phyloP scores from a whole-genome alignment of 2,797 vertebrate species.

The Muraenolepis orangiensis region DNA sequence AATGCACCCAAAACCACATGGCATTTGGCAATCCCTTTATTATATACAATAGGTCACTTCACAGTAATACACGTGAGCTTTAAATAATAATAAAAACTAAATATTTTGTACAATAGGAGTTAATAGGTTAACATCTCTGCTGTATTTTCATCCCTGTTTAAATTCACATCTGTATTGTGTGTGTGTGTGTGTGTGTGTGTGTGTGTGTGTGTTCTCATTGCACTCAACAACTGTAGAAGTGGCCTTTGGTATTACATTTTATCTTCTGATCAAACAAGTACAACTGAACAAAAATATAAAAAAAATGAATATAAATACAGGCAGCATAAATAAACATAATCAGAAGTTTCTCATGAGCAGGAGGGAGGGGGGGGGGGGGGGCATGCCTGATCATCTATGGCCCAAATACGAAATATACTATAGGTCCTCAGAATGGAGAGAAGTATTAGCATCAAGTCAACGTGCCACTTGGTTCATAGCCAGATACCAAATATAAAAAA shows the following conservation, averaged over 20 bases:
- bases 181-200: slow-evolving; percentile 30
- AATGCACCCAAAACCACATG: slow-evolving; percentile 18
- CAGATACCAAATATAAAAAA: neutral
- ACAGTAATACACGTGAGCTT: slow-evolving; percentile 98
- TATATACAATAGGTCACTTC: slow-evolving; percentile 99
- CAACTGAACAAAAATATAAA: slow-evolving; percentile 38
- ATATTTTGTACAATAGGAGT: slow-evolving; percentile 92
- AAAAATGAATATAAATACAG: slow-evolving; percentile 52
- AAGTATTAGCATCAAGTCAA: neutral
- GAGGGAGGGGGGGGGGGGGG: slow-evolving; percentile 16
- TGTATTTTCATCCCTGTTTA: slow-evolving; percentile 76
- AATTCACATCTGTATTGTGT: slow-evolving; percentile 77
- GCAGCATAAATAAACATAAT: slow-evolving; percentile 57
- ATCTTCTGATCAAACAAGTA: slow-evolving; percentile 61
- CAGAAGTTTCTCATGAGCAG: slow-evolving; percentile 22
- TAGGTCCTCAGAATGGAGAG: slow-evolving; percentile 14
- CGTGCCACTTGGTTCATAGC: neutral
- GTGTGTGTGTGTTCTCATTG: slow-evolving; percentile 74
- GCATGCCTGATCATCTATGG: slow-evolving; percentile 7
- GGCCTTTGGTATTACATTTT: slow-evolving; percentile 79
- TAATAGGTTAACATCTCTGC: slow-evolving; percentile 76
- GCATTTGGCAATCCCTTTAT: slow-evolving; percentile 77
- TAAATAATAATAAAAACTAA: slow-evolving; percentile 93
- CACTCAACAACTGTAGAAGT: slow-evolving; percentile 77
- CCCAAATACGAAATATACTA: slow-evolving; percentile 4